phyloP scores from a whole-genome alignment of 2,113 vertebrate species.

The Phocoena phocoena region DNA sequence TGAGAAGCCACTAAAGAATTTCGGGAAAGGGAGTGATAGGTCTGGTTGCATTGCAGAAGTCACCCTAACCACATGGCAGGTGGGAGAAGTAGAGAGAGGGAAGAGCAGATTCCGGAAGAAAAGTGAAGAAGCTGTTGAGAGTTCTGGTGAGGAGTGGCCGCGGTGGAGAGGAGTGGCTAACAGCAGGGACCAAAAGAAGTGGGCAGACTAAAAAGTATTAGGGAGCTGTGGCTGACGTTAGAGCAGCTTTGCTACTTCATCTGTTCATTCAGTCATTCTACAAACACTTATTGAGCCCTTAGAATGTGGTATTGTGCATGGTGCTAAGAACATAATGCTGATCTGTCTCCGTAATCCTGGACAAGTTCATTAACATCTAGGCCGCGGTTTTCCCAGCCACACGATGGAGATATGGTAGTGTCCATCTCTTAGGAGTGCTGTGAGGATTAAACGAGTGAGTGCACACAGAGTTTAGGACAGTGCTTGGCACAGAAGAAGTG shows the following conservation, averaged over 20 bases:
- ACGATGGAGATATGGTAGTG: neutral
- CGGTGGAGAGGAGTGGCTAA: neutral
- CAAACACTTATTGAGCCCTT: neutral
- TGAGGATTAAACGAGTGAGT: neutral
- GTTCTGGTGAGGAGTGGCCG: neutral
- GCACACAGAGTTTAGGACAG: neutral
- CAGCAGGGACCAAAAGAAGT: neutral
- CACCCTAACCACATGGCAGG: neutral
- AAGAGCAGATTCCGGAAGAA: neutral
- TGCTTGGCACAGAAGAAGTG: neutral
- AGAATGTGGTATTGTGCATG: accelerated
- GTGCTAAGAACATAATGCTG: neutral
- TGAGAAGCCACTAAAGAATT: neutral
- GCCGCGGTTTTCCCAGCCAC: neutral
- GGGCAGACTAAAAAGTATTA: neutral
- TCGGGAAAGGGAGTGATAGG: neutral
- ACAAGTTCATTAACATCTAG: neutral
- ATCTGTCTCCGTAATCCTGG: neutral
- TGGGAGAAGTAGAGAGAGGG: neutral
- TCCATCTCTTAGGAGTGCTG: neutral
- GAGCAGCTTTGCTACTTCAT: neutral
- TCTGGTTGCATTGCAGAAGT: neutral
- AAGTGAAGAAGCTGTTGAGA: neutral
- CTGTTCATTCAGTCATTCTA: neutral
- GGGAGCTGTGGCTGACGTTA: neutral